phyloP scores from a whole-genome alignment of 2,797 vertebrate species.

The Falco biarmicus region DNA sequence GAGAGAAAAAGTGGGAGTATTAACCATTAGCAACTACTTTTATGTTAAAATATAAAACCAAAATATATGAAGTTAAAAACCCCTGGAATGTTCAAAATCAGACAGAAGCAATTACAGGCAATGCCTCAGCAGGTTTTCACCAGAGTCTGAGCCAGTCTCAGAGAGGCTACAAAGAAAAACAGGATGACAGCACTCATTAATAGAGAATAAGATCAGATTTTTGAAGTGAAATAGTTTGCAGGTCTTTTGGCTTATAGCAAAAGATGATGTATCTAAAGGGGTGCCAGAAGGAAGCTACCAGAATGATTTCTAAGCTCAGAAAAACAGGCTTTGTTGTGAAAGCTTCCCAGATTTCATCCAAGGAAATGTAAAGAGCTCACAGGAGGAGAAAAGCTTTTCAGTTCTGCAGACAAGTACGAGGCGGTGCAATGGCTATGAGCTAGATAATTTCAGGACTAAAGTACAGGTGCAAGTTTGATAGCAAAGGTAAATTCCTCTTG shows the following conservation, averaged over 20 bases:
- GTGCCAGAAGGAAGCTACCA: background rate
- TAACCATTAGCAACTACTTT: background rate
- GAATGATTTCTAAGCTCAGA: background rate
- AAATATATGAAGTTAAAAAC: background rate
- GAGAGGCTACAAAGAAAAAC: background rate
- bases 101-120: background rate
- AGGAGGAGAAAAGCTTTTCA: background rate
- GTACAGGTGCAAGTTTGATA: background rate
- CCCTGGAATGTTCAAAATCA: background rate
- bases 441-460: background rate
- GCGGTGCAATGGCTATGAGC: rapidly evolving
- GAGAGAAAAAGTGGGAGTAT: background rate
- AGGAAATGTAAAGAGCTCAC: background rate
- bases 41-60: background rate
- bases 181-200: background rate
- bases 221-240: background rate
- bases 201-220: background rate
- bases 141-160: background rate
- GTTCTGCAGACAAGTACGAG: background rate
- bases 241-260: background rate
- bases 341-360: background rate
- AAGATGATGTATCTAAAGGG: background rate
- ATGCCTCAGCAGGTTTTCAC: background rate
- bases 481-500: background rate
- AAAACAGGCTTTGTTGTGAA: background rate